Evolutionary conservation across 2,113 vertebrate genomes (phyloP).

Genomic region (Odocoileus hemionus): DNA sequence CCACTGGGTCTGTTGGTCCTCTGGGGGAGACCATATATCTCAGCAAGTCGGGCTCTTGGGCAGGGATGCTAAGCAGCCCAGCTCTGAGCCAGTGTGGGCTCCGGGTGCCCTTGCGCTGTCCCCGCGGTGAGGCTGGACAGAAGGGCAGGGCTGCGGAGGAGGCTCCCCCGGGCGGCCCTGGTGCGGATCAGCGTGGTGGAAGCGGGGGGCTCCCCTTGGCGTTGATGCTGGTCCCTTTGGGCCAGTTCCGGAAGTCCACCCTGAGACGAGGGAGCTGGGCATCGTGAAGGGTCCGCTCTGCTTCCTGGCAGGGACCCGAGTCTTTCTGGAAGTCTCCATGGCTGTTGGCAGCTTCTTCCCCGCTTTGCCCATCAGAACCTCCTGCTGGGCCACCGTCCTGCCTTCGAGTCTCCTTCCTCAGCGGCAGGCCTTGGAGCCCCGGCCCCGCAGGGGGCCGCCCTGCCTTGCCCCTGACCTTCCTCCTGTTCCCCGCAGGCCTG

Average conservation of each 20-base stretch:
- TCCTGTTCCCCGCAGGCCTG: not conserved
- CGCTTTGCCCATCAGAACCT: fast-evolving
- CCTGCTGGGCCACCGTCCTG: fast-evolving
- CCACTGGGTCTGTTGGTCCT: not conserved
- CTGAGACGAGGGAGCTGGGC: not conserved
- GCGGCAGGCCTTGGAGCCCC: not conserved
- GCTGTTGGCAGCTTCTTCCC: not conserved
- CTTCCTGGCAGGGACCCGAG: not conserved
- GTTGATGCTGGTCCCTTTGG: not conserved
- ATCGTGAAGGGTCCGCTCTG: not conserved
- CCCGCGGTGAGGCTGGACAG: not conserved
- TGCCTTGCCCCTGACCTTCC: not conserved
- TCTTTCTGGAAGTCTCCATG: not conserved
- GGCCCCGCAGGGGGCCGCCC: not conserved
- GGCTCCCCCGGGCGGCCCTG: not conserved
- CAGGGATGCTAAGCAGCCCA: not conserved
- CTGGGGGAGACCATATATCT: not conserved
- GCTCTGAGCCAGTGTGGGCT: not conserved
- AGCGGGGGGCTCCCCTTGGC: fast-evolving
- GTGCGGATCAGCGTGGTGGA: fast-evolving
- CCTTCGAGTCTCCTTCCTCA: not conserved
- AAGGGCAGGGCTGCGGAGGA: too few species aligned
- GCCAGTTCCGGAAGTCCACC: not conserved
- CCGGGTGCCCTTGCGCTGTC: too few species aligned
- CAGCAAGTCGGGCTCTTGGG: not conserved